Evolutionary conservation across 2,113 vertebrate genomes (phyloP).

Genomic region (Oryzias melastigma): DNA sequence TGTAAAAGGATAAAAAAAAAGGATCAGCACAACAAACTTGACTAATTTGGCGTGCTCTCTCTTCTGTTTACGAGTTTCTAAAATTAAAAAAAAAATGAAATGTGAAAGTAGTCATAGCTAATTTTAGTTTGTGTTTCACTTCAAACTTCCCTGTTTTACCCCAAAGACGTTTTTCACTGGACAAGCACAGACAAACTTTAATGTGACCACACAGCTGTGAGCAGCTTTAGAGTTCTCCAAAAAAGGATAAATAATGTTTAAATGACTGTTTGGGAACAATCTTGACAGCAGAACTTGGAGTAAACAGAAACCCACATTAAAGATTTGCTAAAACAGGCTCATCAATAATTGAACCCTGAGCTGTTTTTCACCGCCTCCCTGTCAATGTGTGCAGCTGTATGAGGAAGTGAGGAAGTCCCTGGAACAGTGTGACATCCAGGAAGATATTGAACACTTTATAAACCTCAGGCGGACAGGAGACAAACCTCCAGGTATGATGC

Average conservation of each 20-base stretch:
- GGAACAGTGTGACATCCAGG: conserved; percentile 88
- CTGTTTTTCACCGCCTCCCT: conserved; percentile 10
- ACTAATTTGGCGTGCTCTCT: not conserved
- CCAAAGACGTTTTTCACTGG: no score
- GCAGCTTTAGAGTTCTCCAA: conserved; percentile 1
- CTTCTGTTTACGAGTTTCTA: no score
- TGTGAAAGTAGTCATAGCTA: not conserved
- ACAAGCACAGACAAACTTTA: not conserved
- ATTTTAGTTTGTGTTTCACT: no score
- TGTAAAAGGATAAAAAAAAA: not conserved
- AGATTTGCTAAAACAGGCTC: no score
- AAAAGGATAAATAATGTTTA: not conserved
- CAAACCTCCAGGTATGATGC: conserved; percentile 83
- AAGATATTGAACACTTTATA: conserved; percentile 90
- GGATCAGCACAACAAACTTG: not conserved
- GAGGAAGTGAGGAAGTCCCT: conserved; percentile 92
- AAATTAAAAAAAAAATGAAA: not conserved
- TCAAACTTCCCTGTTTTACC: no score
- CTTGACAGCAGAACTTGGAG: not conserved
- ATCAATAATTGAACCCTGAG: not conserved
- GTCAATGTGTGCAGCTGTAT: conserved; percentile 77
- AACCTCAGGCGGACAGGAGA: conserved; percentile 85
- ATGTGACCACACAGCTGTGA: not conserved
- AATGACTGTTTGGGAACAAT: not conserved
- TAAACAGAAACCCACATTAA: not conserved